Percentiles rank a stretch among this genome's conserved stretches.
Conservation (phyloP, 2,888 invertebrate species). For the Coenonympha arcania region DNA sequence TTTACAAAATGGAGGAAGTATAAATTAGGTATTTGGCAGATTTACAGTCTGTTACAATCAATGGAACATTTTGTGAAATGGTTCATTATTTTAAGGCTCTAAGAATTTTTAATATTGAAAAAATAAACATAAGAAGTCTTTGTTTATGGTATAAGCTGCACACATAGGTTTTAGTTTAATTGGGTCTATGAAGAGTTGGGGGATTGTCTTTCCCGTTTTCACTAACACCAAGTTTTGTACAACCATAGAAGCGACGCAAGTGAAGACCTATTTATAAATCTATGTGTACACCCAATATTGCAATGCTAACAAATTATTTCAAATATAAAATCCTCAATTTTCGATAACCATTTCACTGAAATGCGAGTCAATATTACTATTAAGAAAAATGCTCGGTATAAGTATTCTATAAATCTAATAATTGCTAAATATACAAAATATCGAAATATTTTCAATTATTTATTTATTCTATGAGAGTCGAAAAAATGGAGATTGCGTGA, state of each 20-base stretch:
- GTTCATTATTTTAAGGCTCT: too few relatives aligned
- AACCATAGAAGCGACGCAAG: too few relatives aligned
- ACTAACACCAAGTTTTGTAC: too few relatives aligned
- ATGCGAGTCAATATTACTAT: background rate
- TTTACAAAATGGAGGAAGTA: slow-evolving; percentile 17
- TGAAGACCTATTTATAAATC: too few relatives aligned
- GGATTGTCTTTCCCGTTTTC: too few relatives aligned
- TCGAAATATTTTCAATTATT: slow-evolving; percentile 1
- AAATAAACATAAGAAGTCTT: too few relatives aligned
- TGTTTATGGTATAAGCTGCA: too few relatives aligned
- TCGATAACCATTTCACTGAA: slow-evolving; percentile 6
- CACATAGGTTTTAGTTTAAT: too few relatives aligned
- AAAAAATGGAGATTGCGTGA: slow-evolving; percentile 7
- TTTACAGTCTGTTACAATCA: slow-evolving; percentile 31
- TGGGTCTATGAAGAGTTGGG: too few relatives aligned
- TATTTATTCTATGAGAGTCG: slow-evolving; percentile 6
- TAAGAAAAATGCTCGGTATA: background rate
- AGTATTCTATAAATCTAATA: background rate
- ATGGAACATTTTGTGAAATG: slow-evolving; percentile 10
- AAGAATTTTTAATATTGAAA: too few relatives aligned
- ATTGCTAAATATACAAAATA: slow-evolving; percentile 4
- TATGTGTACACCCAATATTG: background rate
- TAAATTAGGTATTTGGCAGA: slow-evolving; percentile 32
- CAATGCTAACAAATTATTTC: background rate
- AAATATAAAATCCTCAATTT: background rate